Evolutionary conservation across 2,113 vertebrate species (phyloP).

Genomic region (Parus major): DNA sequence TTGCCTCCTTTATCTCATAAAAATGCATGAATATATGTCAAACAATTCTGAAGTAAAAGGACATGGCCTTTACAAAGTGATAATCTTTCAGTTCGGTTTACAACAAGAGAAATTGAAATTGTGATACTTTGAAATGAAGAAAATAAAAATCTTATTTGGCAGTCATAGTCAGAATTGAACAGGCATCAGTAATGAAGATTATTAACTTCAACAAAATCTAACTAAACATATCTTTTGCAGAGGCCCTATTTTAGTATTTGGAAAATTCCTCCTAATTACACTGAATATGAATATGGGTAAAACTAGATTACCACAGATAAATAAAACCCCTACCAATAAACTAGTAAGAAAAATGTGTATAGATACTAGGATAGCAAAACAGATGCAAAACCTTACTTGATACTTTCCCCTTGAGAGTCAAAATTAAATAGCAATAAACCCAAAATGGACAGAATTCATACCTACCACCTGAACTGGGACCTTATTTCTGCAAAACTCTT

Average conservation of each 20-base stretch:
- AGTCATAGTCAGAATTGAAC: not conserved
- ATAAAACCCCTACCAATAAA: not conserved
- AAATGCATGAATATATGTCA: not conserved
- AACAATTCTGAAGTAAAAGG: conserved; percentile 6
- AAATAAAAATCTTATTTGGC: not conserved
- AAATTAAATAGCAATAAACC: conserved; percentile 1
- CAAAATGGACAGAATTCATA: not conserved
- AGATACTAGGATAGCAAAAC: not conserved
- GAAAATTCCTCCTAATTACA: not conserved
- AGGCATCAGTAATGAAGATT: not conserved
- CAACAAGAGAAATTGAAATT: not conserved
- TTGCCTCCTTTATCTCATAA: conserved; percentile 3
- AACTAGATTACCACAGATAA: not conserved
- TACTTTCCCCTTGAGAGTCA: not conserved
- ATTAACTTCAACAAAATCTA: not conserved
- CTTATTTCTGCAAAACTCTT: not conserved
- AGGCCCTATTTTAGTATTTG: not conserved
- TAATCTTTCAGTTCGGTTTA: not conserved
- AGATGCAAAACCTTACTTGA: not conserved
- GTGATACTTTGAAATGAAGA: not conserved
- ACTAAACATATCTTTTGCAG: not conserved
- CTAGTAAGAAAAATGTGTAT: not conserved
- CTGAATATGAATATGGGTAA: not conserved
- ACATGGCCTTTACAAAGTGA: not conserved
- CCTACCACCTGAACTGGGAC: not conserved